Conservation (phyloP, 2,888 invertebrate genomes). For the Drosophila seclusa region DNA sequence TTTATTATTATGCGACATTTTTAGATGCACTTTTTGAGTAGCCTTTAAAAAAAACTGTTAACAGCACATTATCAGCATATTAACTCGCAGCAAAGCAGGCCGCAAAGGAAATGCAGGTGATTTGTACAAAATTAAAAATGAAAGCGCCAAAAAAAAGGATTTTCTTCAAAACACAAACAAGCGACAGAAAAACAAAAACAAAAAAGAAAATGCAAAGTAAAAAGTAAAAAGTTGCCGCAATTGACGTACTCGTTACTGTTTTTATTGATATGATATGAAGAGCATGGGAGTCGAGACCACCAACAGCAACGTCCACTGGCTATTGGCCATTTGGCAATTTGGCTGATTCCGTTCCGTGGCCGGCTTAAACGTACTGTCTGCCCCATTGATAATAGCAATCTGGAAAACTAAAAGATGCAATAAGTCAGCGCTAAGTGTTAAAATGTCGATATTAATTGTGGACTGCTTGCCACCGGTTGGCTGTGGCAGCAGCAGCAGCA, state of each 20-base stretch:
- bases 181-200: slow-evolving; percentile 5
- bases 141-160: slow-evolving; percentile 22
- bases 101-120: slow-evolving; percentile 53
- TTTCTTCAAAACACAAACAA: slow-evolving; percentile 14
- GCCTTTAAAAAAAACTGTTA: slow-evolving; percentile 25
- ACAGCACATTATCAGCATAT: slow-evolving; percentile 54
- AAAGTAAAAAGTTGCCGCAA: slow-evolving; percentile 43
- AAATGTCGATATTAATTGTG: slow-evolving; percentile 83
- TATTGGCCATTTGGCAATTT: slow-evolving; percentile 38
- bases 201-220: not conserved
- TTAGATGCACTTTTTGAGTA: not conserved
- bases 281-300: slow-evolving; percentile 34
- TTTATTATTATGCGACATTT: not conserved
- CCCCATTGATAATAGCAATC: slow-evolving; percentile 75
- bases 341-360: slow-evolving; percentile 27
- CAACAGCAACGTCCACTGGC: slow-evolving; percentile 28
- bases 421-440: slow-evolving; percentile 82
- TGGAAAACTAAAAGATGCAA: slow-evolving; percentile 78
- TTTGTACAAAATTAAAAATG: slow-evolving; percentile 26
- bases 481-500: slow-evolving; percentile 9
- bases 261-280: slow-evolving; percentile 43
- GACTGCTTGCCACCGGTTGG: slow-evolving; percentile 61
- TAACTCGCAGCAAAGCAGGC: slow-evolving; percentile 36
- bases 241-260: slow-evolving; percentile 50
- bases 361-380: slow-evolving; percentile 59